Conservation (phyloP, 2,113 vertebrate species). For the Miniopterus natalensis region DNA sequence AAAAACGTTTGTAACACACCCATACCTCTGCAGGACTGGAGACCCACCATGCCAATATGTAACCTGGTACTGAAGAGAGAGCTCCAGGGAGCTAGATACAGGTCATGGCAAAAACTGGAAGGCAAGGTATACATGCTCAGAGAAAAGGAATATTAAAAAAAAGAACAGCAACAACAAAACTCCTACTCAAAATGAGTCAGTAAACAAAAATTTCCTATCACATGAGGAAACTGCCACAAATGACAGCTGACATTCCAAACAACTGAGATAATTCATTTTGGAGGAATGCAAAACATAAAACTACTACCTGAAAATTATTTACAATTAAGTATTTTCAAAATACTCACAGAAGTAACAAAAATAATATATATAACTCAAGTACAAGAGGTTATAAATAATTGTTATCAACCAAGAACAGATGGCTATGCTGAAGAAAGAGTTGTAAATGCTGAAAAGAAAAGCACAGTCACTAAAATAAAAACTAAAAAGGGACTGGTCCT, state of each 20-base stretch:
- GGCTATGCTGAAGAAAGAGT: neutral
- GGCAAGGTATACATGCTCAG: neutral
- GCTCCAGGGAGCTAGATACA: neutral
- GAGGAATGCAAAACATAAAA: neutral
- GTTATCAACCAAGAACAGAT: neutral
- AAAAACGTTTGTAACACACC: neutral
- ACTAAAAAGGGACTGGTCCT: neutral
- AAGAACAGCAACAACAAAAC: neutral
- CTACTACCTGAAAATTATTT: neutral
- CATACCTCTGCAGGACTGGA: neutral
- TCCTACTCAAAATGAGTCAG: neutral
- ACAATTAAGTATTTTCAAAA: neutral
- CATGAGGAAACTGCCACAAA: neutral
- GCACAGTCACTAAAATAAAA: neutral
- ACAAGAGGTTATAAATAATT: conserved; percentile 33
- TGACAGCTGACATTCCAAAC: neutral
- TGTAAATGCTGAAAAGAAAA: neutral
- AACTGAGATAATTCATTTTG: neutral
- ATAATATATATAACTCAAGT: neutral
- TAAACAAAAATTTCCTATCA: neutral
- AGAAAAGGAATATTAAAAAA: neutral
- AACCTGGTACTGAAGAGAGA: neutral
- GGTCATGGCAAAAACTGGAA: neutral
- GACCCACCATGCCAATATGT: neutral
- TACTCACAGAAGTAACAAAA: neutral